Evolutionary conservation across 2,888 invertebrate genomes (phyloP), one percentile per base, ranked within the genome.

Genomic region (Phortica magna): DNA sequence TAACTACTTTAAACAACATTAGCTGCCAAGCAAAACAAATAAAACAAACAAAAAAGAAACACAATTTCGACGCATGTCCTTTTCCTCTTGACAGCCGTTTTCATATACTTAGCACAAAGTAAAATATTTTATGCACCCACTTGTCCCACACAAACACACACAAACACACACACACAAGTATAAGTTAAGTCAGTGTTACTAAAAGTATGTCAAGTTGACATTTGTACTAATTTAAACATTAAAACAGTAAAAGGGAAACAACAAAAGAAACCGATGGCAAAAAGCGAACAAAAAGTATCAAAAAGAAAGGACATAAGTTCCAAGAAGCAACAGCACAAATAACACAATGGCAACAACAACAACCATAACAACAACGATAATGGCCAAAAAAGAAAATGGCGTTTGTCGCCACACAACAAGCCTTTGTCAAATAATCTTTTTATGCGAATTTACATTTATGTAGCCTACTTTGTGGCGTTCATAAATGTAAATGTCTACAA

Each of bases 211-310:
- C 70, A 71, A 71, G 70, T 71, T 71, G 70, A 71, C 70, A 71
- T 71, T 71, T 71, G 22, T 31, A 71, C 70, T 71, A 71, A 71
- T 71, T 71, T 71, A 71, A 71, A 71, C 55, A 71, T 71, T 53
- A 71, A 71, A 71, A 67, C n/a, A 67, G 42, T 42, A 67, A 71
- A 31, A 55, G 31, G 31, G 53, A 71, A 71, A 55, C n/a, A 22
- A 39, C 48, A 55, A 31, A 71, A n/a, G 22, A 19, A 48, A n/a
- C 12, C 55, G 10, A 71, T 9, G 31, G 5, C 6, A 22, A 1
- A 39, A 71, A 31, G 12, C 19, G 19, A 19, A 61, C 61, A 61
- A 12, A 61, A 22, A 61, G 22, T 22, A 22, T 61, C 7, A 39
- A 31, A 65, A 14, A 65, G 41, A 65, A 41, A 41, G 65, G n/a